A percentile compares a stretch with the other conserved stretches of the same genome.
These are phyloP conservation scores for Oncopodura yosiiana DNA, from an alignment of 1,140 invertebrate species.

Conservation along the genomic window DNA sequence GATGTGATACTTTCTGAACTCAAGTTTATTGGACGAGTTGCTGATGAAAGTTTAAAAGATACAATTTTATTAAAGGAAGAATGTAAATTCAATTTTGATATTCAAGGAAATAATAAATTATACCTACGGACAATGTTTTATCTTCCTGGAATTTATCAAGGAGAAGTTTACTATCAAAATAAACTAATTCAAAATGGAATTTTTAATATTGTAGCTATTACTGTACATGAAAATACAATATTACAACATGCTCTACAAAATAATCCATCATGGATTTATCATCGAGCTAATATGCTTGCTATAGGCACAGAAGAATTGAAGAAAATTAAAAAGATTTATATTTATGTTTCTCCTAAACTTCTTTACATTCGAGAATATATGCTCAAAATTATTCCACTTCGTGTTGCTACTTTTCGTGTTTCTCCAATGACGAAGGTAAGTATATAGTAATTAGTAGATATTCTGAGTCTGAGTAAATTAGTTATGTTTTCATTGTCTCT, in stretches of 20 bases:
- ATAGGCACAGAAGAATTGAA: slow-evolving; percentile 2
- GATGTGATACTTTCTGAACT: not conserved
- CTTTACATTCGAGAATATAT: slow-evolving; percentile 83
- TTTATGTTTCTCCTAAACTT: slow-evolving; percentile 77
- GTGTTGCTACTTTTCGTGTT: slow-evolving; percentile 75
- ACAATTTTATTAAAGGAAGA: not conserved
- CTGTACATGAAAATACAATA: not conserved
- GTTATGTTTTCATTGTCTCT: not conserved
- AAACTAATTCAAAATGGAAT: slow-evolving; percentile 5
- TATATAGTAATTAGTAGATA: not conserved
- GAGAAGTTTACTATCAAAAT: slow-evolving; percentile 4
- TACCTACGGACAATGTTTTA: not conserved
- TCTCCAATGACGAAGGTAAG: slow-evolving; percentile 79
- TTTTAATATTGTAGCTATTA: slow-evolving; percentile 8
- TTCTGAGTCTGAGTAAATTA: not conserved
- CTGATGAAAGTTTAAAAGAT: not conserved
- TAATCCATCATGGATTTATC: slow-evolving; percentile 4
- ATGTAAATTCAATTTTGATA: not conserved
- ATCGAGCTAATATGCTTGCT: slow-evolving; percentile 5
- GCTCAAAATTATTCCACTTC: slow-evolving; percentile 79
- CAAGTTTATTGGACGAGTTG: not conserved
- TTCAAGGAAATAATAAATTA: not conserved
- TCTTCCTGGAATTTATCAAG: slow-evolving; percentile 8
- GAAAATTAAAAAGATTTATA: slow-evolving; percentile 75
- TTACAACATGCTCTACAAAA: slow-evolving; percentile 9